These are phyloP conservation scores for Brachyistius frenatus DNA, from an alignment of 2,113 vertebrate species.

Conservation along the genomic window DNA sequence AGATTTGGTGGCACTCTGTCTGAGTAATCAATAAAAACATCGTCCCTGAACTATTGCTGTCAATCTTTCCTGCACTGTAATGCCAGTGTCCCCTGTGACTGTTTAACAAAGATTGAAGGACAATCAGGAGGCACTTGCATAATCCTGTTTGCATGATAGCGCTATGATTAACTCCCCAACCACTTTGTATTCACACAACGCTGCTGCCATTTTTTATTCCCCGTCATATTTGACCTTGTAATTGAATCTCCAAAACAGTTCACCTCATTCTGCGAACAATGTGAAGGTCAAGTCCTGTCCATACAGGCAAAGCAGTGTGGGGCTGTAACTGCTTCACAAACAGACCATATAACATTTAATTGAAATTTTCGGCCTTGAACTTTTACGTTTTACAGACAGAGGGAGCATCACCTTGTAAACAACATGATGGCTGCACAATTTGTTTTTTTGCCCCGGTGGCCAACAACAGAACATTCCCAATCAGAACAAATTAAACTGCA, in stretches of 20 bases:
- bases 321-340: neutral
- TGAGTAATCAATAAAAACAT: neutral
- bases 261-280: neutral
- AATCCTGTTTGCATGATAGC: constrained; percentile 3
- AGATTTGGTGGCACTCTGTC: neutral
- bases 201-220: constrained; percentile 5
- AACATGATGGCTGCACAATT: too few relatives aligned
- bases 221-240: constrained; percentile 20
- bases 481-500: too few relatives aligned
- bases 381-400: too few relatives aligned
- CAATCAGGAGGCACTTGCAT: constrained; percentile 20
- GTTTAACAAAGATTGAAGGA: constrained; percentile 8
- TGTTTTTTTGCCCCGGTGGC: too few relatives aligned
- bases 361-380: too few relatives aligned
- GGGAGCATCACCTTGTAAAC: too few relatives aligned
- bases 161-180: constrained; percentile 16
- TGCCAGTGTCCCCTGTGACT: constrained; percentile 13
- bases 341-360: neutral
- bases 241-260: constrained; percentile 16
- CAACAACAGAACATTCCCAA: too few relatives aligned
- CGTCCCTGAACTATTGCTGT: neutral
- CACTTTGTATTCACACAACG: constrained; percentile 13
- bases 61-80: neutral
- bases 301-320: too few relatives aligned
- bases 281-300: neutral